phyloP scores from a whole-genome alignment of 1,140 invertebrate species.

The Neocloeon triangulifer region DNA sequence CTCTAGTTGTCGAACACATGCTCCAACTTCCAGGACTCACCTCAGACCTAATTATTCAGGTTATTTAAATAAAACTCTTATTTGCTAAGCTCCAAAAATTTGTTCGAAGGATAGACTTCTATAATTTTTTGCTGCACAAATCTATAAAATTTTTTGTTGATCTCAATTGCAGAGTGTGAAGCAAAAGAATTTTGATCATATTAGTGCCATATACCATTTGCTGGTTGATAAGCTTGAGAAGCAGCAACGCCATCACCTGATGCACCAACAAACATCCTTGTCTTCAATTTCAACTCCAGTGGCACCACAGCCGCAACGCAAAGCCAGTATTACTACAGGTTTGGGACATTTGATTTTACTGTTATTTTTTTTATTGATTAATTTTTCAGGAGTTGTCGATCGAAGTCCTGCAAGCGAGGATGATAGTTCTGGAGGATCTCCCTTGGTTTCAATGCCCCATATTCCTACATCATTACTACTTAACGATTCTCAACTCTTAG shows the following conservation, averaged over 20 bases:
- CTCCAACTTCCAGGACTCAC: conserved; percentile 52
- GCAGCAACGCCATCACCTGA: conserved; percentile 1
- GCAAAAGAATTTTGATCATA: conserved; percentile 78
- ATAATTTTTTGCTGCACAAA: too few species aligned
- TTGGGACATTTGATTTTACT: conserved; percentile 3
- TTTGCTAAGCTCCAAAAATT: too few species aligned
- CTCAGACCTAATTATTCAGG: conserved; percentile 43
- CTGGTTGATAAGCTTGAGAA: conserved; percentile 55
- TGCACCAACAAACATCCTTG: conserved; percentile 4
- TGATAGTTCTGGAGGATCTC: conserved; percentile 16
- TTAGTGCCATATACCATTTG: conserved; percentile 90
- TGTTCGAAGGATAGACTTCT: neutral
- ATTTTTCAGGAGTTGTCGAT: conserved; percentile 18
- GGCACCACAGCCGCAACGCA: conserved; percentile 22
- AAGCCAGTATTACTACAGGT: conserved; percentile 43
- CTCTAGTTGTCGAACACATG: conserved; percentile 57
- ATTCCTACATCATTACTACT: conserved; percentile 31
- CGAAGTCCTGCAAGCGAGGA: conserved; percentile 12
- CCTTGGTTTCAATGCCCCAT: conserved; percentile 32
- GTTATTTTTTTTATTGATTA: conserved; percentile 1
- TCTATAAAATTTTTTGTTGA: neutral
- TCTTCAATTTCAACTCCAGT: conserved; percentile 14
- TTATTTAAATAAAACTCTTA: too few species aligned
- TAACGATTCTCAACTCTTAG: conserved; percentile 32
- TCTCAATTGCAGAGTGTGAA: conserved; percentile 42